A percentile compares a stretch with the other conserved stretches of the same genome.
Conservation (phyloP, 2,797 vertebrate species). For the Limosa lapponica region DNA sequence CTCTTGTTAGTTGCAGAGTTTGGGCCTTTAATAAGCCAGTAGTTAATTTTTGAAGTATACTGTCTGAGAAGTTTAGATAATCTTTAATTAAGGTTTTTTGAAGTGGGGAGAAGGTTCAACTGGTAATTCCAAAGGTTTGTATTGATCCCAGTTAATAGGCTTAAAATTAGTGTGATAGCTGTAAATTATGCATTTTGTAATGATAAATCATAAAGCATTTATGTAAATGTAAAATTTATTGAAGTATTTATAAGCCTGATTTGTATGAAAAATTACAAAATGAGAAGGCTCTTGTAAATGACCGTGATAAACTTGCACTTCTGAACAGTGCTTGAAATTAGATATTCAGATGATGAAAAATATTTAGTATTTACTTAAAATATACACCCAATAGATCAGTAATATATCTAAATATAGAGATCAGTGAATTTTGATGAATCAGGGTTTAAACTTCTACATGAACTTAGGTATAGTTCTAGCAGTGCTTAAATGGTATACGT, state of each 20-base stretch:
- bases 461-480: not conserved
- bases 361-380: not conserved
- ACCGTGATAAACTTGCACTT: not conserved
- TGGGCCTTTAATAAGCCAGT: not conserved
- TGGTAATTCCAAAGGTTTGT: conserved; percentile 38
- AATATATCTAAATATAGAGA: not conserved
- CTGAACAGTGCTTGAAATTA: conserved; percentile 28
- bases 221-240: not conserved
- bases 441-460: not conserved
- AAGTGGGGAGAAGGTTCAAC: not conserved
- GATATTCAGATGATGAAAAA: not conserved
- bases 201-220: conserved; percentile 34
- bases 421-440: not conserved
- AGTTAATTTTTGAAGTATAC: not conserved
- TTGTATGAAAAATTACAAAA: not conserved
- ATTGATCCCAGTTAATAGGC: not conserved
- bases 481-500: not conserved
- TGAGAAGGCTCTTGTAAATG: not conserved
- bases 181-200: conserved; percentile 47
- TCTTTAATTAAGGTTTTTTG: not conserved
- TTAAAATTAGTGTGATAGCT: not conserved
- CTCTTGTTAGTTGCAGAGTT: not conserved
- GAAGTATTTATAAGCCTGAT: conserved; percentile 39
- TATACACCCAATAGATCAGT: not conserved
- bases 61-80: not conserved